Evolutionary conservation across 2,113 vertebrate genomes (phyloP), one percentile per base, ranked within the genome.

Genomic region (Vireo altiloquus): DNA sequence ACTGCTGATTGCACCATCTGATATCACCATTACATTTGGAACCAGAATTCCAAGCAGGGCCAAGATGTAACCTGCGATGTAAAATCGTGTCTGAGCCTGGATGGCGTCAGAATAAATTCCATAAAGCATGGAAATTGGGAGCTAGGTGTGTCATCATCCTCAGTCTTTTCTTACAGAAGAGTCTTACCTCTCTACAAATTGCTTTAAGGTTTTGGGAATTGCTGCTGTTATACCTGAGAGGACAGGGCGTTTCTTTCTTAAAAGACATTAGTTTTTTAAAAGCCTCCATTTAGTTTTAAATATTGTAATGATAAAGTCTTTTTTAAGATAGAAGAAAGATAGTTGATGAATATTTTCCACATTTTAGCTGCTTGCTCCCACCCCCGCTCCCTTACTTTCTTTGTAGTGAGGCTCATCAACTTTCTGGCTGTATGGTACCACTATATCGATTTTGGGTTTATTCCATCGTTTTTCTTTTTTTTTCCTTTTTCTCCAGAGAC

Each of bases 361-460:
- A 1, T 69, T 88, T 86, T 1, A 14, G 23, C 33, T 76, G 46
- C 16, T 72, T 82, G 24, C 11, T 66, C 5, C 3, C 13, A 24
- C 14, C 1, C 1, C 18, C 13, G 22, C 14, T 1, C 1, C 18
- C 7, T 49, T 70, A 33, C 22, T 72, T 78, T 37, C 44, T 4
- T 42, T 56, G 16, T 15, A 24, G 39, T 5, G 37, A 60, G 57
- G 53, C 37, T 94, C n/a, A 37, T 64, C 39, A 68, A 25, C 13
- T 80, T 93, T 68, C 82, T 85, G 49, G 11, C 53, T 31, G 15
- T 24, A 28, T 44, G 44, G 46, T 23, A 63, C n/a, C 2, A 4
- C 7, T 15, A 9, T 44, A 53, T 15, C 52, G 46, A 78, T 46
- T 66, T 89, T 2, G 0, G 9, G 7, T 72, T 81, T 89, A 44